phyloP scores from a whole-genome alignment of 2,113 vertebrate genomes.

The Tylochromis polylepis region DNA sequence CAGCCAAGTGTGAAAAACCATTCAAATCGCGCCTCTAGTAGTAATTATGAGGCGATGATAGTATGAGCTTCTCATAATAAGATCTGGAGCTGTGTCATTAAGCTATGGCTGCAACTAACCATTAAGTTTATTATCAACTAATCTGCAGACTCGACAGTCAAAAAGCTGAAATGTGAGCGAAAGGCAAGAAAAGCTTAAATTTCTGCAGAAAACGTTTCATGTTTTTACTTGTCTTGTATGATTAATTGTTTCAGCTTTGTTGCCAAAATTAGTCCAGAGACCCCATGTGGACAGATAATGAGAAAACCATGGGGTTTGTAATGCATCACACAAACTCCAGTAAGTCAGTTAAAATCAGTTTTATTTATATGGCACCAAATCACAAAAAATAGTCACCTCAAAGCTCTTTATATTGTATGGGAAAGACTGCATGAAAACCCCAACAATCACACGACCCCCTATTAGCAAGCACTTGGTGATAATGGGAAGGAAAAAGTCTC shows the following conservation, averaged over 20 bases:
- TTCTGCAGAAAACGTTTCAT: background rate
- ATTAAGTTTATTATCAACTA: background rate
- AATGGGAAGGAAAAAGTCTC: background rate
- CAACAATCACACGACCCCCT: background rate
- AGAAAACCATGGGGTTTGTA: background rate
- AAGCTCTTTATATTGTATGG: background rate
- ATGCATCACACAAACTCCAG: background rate
- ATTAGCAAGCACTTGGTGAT: background rate
- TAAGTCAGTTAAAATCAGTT: background rate
- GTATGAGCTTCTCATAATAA: background rate
- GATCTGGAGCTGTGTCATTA: background rate
- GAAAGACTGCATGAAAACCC: background rate
- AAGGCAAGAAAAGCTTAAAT: background rate
- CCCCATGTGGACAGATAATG: background rate
- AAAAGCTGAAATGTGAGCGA: background rate
- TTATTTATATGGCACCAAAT: background rate
- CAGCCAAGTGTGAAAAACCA: background rate
- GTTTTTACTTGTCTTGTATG: background rate
- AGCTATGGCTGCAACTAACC: background rate
- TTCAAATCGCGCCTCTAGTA: background rate
- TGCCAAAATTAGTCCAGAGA: background rate
- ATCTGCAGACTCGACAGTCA: background rate
- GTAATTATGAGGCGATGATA: background rate
- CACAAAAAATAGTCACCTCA: background rate
- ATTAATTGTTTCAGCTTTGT: background rate